Evolutionary conservation across 2,797 vertebrate species (phyloP).

Genomic region (Ctenopoma kingsleyae): DNA sequence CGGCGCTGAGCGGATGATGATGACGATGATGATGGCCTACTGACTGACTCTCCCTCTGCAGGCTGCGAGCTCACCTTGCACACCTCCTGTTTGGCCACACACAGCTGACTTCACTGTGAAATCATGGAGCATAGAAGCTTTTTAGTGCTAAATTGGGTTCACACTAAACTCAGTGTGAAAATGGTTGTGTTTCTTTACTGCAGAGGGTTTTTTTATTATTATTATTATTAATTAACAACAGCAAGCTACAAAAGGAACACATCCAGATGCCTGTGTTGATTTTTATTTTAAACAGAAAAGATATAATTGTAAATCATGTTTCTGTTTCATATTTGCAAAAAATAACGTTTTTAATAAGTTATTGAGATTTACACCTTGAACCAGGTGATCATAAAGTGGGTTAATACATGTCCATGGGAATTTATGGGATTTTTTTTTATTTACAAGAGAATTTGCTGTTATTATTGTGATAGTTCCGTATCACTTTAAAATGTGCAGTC

Average conservation of each 20-base stretch:
- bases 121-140: not conserved
- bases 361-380: not conserved
- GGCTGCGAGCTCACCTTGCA: slow-evolving; percentile 42
- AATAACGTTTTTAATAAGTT: no score
- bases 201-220: not conserved
- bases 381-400: not conserved
- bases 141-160: not conserved
- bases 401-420: not conserved
- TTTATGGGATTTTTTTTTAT: no score
- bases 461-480: not conserved
- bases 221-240: not conserved
- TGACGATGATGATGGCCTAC: slow-evolving; percentile 50
- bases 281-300: not conserved
- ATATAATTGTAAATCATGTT: not conserved
- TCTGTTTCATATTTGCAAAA: not conserved
- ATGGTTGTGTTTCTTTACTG: not conserved
- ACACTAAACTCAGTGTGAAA: not conserved
- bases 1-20: slow-evolving; percentile 40
- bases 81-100: slow-evolving; percentile 35
- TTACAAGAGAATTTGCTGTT: no score
- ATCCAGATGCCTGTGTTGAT: not conserved
- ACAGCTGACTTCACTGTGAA: not conserved
- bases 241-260: not conserved
- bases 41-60: slow-evolving; percentile 58
- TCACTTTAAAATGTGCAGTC: not conserved